These are phyloP conservation scores for Wasmannia auropunctata DNA, from an alignment of 1,140 invertebrate genomes.

Conservation along the genomic window DNA sequence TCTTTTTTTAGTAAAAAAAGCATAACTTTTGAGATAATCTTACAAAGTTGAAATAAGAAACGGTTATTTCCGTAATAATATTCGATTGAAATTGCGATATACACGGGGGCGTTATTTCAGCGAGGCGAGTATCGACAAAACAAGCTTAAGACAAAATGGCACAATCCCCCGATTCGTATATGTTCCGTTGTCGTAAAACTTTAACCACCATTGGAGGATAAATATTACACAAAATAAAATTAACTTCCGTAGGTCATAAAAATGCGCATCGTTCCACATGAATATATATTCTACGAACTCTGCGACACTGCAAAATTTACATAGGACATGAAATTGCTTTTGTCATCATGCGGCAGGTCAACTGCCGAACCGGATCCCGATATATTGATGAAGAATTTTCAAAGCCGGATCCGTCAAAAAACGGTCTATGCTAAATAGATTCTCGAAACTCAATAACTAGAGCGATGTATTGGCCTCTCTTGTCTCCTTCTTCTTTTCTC, in stretches of 20 bases:
- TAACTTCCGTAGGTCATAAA: constrained; percentile 11
- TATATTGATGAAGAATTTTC: constrained; percentile 25
- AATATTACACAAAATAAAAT: constrained; percentile 12
- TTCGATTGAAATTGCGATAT: constrained; percentile 1
- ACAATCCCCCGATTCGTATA: neutral
- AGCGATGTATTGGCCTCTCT: constrained; percentile 33
- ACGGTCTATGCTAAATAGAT: constrained; percentile 79
- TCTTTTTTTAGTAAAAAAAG: neutral
- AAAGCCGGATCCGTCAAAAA: constrained; percentile 33
- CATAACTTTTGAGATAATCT: neutral
- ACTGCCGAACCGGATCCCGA: neutral
- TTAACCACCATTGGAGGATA: neutral
- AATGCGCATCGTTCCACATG: neutral
- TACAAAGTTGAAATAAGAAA: neutral
- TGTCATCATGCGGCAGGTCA: neutral
- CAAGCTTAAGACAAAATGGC: constrained; percentile 22
- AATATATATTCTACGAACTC: neutral
- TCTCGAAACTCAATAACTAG: constrained; percentile 78
- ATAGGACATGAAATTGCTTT: constrained; percentile 35
- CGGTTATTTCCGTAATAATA: neutral
- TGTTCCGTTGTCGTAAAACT: constrained; percentile 1
- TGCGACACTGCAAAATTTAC: neutral
- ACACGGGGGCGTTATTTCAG: neutral
- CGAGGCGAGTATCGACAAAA: constrained; percentile 15
- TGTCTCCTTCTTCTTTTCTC: constrained; percentile 1